Evolutionary conservation across 2,888 invertebrate species (phyloP).

Genomic region (Pollenia angustigena): DNA sequence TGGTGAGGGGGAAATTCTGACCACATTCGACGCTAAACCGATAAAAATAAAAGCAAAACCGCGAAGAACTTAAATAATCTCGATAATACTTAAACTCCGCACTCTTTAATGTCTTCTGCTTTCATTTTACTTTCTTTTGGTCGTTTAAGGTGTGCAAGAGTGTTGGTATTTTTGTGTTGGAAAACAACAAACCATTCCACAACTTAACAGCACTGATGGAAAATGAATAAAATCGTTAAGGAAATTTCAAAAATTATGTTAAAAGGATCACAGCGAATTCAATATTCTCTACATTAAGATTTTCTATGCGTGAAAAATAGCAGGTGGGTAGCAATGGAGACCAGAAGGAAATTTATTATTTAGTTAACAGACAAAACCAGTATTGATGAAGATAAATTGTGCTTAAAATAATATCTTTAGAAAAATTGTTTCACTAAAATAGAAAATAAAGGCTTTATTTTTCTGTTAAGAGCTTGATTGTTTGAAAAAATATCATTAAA

Average conservation of each 20-base stretch:
- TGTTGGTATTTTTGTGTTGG: neutral
- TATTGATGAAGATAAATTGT: too few species aligned
- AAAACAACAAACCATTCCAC: constrained; percentile 7
- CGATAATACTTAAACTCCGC: constrained; percentile 52
- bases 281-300: constrained; percentile 4
- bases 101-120: constrained; percentile 16
- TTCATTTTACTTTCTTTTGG: neutral
- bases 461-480: too few species aligned
- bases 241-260: constrained; percentile 13
- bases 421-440: too few species aligned
- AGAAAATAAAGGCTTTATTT: too few species aligned
- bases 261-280: constrained; percentile 39
- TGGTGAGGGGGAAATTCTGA: constrained; percentile 3
- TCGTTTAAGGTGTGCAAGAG: neutral
- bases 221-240: constrained; percentile 9
- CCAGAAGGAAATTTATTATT: too few species aligned
- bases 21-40: constrained; percentile 52
- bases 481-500: too few species aligned
- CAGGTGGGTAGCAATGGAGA: too few species aligned
- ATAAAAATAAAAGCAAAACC: constrained; percentile 61
- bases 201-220: neutral
- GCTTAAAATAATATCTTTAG: too few species aligned
- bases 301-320: neutral
- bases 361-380: too few species aligned
- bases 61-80: constrained; percentile 64